phyloP scores from a whole-genome alignment of 2,797 vertebrate species.

The Scolopax bukidnonensis region DNA sequence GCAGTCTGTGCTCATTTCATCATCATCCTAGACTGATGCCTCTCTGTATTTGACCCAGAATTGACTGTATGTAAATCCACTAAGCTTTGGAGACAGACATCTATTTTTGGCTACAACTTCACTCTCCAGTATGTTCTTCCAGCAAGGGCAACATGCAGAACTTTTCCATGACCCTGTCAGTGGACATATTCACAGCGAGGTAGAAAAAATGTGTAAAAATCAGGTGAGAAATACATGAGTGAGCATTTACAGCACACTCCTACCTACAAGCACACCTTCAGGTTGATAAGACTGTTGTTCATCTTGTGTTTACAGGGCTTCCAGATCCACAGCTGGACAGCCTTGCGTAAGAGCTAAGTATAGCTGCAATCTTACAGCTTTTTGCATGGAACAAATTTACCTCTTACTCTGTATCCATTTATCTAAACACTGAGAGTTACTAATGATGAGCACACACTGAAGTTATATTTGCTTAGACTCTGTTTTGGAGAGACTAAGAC shows the following conservation, averaged over 20 bases:
- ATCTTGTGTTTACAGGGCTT: not conserved
- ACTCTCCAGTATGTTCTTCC: not conserved
- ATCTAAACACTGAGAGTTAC: not conserved
- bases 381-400: not conserved
- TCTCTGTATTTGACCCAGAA: not conserved
- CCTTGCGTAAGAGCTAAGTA: not conserved
- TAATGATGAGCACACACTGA: not conserved
- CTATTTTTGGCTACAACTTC: not conserved
- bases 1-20: not conserved
- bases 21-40: not conserved
- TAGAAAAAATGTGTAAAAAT: not conserved
- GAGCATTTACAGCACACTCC: not conserved
- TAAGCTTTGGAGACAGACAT: not conserved
- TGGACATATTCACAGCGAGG: not conserved
- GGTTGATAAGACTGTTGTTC: not conserved
- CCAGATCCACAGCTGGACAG: not conserved
- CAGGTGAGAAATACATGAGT: not conserved
- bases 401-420: not conserved
- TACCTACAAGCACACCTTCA: not conserved
- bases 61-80: not conserved
- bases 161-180: not conserved
- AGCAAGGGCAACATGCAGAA: not conserved
- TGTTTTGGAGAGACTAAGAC: not conserved
- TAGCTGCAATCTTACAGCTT: not conserved
- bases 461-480: not conserved